Evolutionary conservation across 2,113 vertebrate genomes (phyloP).

Genomic region (Cyanocitta stelleri): DNA sequence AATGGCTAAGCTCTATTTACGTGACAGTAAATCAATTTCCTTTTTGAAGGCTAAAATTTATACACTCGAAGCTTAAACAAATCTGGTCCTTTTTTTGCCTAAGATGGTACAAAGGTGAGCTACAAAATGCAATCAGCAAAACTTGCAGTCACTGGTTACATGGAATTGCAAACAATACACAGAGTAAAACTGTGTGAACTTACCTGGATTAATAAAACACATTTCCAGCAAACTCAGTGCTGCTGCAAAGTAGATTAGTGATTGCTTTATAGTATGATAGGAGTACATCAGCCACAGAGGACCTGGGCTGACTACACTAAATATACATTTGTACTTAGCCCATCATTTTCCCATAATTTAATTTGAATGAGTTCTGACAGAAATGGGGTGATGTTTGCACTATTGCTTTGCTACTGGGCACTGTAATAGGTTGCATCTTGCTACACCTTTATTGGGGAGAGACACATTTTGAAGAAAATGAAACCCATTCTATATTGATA

Average conservation of each 20-base stretch:
- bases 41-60: neutral
- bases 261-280: neutral
- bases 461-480: neutral
- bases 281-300: neutral
- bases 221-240: neutral
- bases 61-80: neutral
- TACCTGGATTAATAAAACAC: neutral
- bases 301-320: neutral
- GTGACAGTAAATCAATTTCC: neutral
- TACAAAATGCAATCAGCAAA: neutral
- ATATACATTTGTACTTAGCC: neutral
- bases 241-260: neutral
- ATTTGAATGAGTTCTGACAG: neutral
- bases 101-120: neutral
- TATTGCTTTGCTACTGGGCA: neutral
- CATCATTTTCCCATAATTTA: neutral
- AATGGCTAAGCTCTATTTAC: neutral
- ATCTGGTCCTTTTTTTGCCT: neutral
- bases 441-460: neutral
- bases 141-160: neutral
- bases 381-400: neutral
- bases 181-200: neutral
- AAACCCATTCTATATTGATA: neutral
- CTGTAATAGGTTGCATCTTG: neutral
- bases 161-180: neutral